A percentile compares a stretch with the other conserved stretches of the same genome.
phyloP scores from a whole-genome alignment of 2,797 vertebrate species.

The Helostoma temminkii region DNA sequence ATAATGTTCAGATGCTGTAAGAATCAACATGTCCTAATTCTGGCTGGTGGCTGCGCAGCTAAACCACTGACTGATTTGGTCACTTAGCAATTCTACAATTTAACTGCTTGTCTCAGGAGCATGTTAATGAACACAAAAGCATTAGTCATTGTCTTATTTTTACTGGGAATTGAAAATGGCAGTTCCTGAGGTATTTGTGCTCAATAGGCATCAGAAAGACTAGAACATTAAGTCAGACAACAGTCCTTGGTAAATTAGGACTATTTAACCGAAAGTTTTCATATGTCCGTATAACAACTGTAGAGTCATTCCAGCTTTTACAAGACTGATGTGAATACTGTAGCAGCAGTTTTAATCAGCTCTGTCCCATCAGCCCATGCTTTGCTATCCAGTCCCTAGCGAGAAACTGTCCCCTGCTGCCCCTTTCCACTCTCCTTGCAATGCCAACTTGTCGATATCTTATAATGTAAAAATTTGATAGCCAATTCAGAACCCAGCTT shows the following conservation, averaged over 20 bases:
- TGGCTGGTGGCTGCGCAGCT: slow-evolving; percentile 20
- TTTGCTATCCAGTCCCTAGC: slow-evolving; percentile 32
- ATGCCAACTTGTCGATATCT: slow-evolving; percentile 80
- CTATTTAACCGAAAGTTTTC: slow-evolving; percentile 28
- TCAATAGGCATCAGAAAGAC: slow-evolving; percentile 7
- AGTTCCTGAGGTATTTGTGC: background rate
- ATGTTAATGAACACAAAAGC: slow-evolving; percentile 2
- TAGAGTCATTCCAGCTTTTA: slow-evolving; percentile 34
- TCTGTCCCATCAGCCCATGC: slow-evolving; percentile 58
- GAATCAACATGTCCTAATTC: slow-evolving; percentile 16
- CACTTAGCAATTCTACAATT: slow-evolving; percentile 23
- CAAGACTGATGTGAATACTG: slow-evolving; percentile 57
- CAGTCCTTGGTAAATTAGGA: background rate
- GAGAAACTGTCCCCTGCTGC: slow-evolving; percentile 39
- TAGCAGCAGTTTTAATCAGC: slow-evolving; percentile 67
- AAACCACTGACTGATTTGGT: slow-evolving; percentile 4
- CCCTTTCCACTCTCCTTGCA: slow-evolving; percentile 29
- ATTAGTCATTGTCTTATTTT: slow-evolving; percentile 1
- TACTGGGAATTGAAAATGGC: background rate
- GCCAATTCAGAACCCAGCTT: slow-evolving; percentile 73
- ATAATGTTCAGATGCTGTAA: slow-evolving; percentile 11
- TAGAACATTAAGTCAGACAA: background rate
- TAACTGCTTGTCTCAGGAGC: slow-evolving; percentile 19
- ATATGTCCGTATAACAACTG: slow-evolving; percentile 12
- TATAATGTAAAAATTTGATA: slow-evolving; percentile 83